phyloP scores from a whole-genome alignment of 2,113 vertebrate species.

The mouse (Mus musculus) region GRCm39 chr5:13955001-13955500 shows the following conservation, averaged over 20 bases:
- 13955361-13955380: conserved; percentile 12
- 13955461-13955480: not conserved
- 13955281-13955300: accelerated
- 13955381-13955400: not conserved
- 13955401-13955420: not conserved
- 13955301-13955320: not conserved
- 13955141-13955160: not conserved
- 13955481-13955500: not conserved
- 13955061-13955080: not conserved
- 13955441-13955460: not conserved
- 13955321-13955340: not conserved
- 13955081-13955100: not conserved
- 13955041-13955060: not conserved
- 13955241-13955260: not conserved
- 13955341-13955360: not conserved
- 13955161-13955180: not conserved
- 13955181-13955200: not conserved
- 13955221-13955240: not conserved
- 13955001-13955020: not conserved
- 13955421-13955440: not conserved
- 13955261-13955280: not conserved
- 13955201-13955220: not conserved
- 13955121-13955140: not conserved
- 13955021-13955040: not conserved
- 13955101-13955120: not conserved